These are phyloP conservation scores for Pungitius pungitius DNA, from an alignment of 2,113 vertebrate genomes.

Conservation along the genomic window DNA sequence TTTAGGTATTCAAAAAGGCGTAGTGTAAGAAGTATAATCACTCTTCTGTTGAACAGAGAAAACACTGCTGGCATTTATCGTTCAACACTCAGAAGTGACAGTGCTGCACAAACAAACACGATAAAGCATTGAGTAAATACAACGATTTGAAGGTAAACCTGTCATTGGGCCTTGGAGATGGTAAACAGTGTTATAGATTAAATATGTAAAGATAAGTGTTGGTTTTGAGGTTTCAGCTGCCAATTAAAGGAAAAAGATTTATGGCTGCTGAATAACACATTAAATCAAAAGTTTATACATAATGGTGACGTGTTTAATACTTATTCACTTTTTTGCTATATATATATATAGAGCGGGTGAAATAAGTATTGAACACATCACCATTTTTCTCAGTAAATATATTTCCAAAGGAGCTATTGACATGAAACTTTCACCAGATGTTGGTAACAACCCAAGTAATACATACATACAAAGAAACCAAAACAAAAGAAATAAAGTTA, in stretches of 20 bases:
- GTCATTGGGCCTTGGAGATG: not conserved
- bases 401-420: too few species aligned
- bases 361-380: too few species aligned
- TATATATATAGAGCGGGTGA: too few species aligned
- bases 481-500: too few species aligned
- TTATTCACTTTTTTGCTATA: too few species aligned
- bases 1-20: not conserved
- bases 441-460: too few species aligned
- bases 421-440: too few species aligned
- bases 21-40: not conserved
- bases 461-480: too few species aligned
- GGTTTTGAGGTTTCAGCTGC: constrained; percentile 1
- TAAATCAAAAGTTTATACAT: too few species aligned
- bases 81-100: not conserved
- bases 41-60: not conserved
- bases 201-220: constrained; percentile 5
- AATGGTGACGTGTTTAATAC: too few species aligned
- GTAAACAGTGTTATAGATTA: constrained; percentile 8
- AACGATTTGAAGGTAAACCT: not conserved
- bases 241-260: constrained; percentile 26
- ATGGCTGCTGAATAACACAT: too few species aligned
- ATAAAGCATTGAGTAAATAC: not conserved
- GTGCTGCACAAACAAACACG: not conserved
- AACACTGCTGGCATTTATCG: not conserved
- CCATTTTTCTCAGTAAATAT: too few species aligned